Evolutionary conservation across 2,888 invertebrate genomes (phyloP), one percentile per base, ranked within the genome.

Genomic region (Blastobasis adustella): DNA sequence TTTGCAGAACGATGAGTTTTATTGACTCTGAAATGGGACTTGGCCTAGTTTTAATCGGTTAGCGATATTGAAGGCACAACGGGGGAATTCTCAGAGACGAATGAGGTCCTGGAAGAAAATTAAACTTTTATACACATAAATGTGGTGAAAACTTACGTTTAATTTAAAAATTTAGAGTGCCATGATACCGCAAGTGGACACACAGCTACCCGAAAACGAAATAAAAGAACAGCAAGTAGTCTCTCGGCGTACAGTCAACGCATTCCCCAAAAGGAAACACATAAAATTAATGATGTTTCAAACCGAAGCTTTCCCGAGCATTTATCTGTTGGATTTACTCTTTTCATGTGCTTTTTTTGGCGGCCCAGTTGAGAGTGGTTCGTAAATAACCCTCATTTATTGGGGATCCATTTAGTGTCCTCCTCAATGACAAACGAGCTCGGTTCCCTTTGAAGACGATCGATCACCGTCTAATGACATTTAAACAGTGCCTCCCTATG

Each of bases 391-490:
- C 63, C 65, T 66, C 73, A 63, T 75, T 76, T 76, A 81, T 80
- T 68, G 73, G 69, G 67, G 50, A 50, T 75, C 78, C 77, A 79
- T 84, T 85, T 77, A 78, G 74, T 79, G 79, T 76, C 77, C 62
- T 71, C 62, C 54, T 56, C 61, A 71, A 76, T 84, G 82, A 85
- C 82, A 84, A 84, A 84, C 74, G 84, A 84, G 73, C 71, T 68
- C 66, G 67, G 75, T 69, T 74, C 69, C 69, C 71, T 73, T 71
- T 61, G 61, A 58, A 60, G 65, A 61, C 66, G 66, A 85, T 85
- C 82, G 71, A 83, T 86, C 84, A 84, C 72, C 53, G 67, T 56
- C 63, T 82, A 81, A 83, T 78, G 82, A 76, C 79, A 72, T 79
- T 79, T 79, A 74, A 78, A 73, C 71, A 71, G 67, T 73, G 69